Evolutionary conservation across 2,888 invertebrate species (phyloP).

Genomic region (Pogonocherus hispidulus): DNA sequence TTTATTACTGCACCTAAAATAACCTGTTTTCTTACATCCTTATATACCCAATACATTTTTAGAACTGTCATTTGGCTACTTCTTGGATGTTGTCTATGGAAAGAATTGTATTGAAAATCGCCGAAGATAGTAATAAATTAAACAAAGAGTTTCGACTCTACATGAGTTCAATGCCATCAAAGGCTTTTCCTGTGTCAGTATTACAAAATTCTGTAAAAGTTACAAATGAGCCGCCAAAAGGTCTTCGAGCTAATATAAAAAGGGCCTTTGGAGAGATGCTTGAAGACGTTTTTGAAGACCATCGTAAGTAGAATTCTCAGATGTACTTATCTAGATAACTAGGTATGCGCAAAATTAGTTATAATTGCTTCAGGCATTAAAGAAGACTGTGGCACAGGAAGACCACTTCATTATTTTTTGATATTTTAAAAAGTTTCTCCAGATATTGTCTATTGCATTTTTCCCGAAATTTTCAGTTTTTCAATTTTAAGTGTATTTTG

Average conservation of each 20-base stretch:
- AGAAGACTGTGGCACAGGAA: too few relatives aligned
- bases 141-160: slow-evolving; percentile 85
- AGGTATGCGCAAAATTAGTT: too few relatives aligned
- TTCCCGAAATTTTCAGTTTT: too few relatives aligned
- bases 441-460: too few relatives aligned
- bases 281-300: slow-evolving; percentile 84
- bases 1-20: too few relatives aligned
- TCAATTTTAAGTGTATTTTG: too few relatives aligned
- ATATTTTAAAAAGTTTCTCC: too few relatives aligned
- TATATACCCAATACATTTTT: slow-evolving; percentile 60
- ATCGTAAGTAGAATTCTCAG: slow-evolving; percentile 74
- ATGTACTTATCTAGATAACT: too few relatives aligned
- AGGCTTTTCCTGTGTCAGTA: slow-evolving; percentile 89
- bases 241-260: slow-evolving; percentile 88
- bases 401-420: too few relatives aligned
- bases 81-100: slow-evolving; percentile 94
- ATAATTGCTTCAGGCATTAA: too few relatives aligned
- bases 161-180: slow-evolving; percentile 91
- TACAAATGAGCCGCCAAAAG: slow-evolving; percentile 95
- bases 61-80: slow-evolving; percentile 94
- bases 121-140: slow-evolving; percentile 76
- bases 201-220: slow-evolving; percentile 95
- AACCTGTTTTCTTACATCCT: too few relatives aligned
- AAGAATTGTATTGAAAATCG: slow-evolving; percentile 80
- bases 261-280: slow-evolving; percentile 85